A percentile compares a stretch with the other conserved stretches of the same genome.
phyloP scores from a whole-genome alignment of 1,140 invertebrate species.

The Halyomorpha halys region DNA sequence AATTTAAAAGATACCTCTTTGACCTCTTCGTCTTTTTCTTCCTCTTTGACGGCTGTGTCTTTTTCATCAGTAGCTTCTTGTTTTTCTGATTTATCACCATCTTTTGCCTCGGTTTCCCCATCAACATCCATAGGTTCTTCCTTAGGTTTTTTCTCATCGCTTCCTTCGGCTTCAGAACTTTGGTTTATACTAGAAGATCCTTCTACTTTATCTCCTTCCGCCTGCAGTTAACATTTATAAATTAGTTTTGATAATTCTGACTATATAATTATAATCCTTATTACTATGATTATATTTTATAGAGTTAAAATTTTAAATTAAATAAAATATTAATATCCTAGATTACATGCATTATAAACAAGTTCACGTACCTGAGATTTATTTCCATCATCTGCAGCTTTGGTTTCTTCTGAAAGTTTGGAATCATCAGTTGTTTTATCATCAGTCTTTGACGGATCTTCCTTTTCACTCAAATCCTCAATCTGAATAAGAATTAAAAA shows the following conservation, averaged over 20 bases:
- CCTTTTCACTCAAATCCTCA: not conserved
- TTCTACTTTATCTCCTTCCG: slow-evolving; percentile 12
- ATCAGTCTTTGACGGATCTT: not conserved
- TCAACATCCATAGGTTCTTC: slow-evolving; percentile 34
- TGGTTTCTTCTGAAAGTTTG: slow-evolving; percentile 24
- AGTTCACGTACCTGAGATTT: slow-evolving; percentile 34
- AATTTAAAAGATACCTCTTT: slow-evolving; percentile 33
- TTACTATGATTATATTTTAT: too few relatives aligned
- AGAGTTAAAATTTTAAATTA: too few relatives aligned
- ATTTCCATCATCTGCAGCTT: slow-evolving; percentile 38
- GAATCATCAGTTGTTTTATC: not conserved
- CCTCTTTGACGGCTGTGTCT: slow-evolving; percentile 35
- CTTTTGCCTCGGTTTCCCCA: slow-evolving; percentile 29
- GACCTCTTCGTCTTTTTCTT: slow-evolving; percentile 36
- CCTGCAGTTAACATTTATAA: slow-evolving; percentile 1
- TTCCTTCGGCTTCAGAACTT: slow-evolving; percentile 35
- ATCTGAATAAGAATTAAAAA: not conserved
- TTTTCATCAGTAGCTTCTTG: slow-evolving; percentile 31
- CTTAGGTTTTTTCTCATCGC: slow-evolving; percentile 32
- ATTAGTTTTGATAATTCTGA: too few relatives aligned
- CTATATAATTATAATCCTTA: too few relatives aligned
- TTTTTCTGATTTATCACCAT: slow-evolving; percentile 27
- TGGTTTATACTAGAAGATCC: slow-evolving; percentile 16
- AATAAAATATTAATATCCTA: too few relatives aligned
- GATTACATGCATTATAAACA: too few relatives aligned